Base-by-base conservation (phyloP, 2,888 invertebrate genomes). In the Drosophila birchii region DNA sequence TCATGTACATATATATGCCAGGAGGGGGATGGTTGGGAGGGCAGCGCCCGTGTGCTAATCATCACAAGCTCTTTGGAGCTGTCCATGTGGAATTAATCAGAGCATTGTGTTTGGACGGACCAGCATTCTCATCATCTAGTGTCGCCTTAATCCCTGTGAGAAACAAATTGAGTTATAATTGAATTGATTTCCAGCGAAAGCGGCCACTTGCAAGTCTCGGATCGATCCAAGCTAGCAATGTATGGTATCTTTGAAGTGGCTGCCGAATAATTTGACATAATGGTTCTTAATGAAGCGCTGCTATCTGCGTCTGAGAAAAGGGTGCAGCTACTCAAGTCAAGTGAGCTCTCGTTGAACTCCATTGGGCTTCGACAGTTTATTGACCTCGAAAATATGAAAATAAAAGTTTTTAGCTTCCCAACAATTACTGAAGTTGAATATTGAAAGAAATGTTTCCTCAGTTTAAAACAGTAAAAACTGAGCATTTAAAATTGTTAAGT, bases 1-100 rank as follows among this genome's bases (percentile, higher is more conserved):
- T 5, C 0, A 34, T 11, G 44, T 59, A 62, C 53, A 12, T 23
- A 16, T 26, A 18, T 14, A 57, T 76, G 41, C 51, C 54, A 41
- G 43, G 20, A 23, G 58, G 68, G 58, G 58, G 69, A 62, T 75
- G 80, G 66, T 54, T 16, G n/a, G 12, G 18, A 11, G 39, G 56
- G 34, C 16, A 38, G 14, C 20, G 32, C 49, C 43, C 75, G 82
- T 70, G 43, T 68, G 79, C 89, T 91, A 91, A 92, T 91, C 90
- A 90, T 86, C 85, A 78, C 75, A 76, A 62, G 88, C 91, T 90
- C 90, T 91, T 91, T 85, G 79, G 80, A 81, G 57, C 76, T 84
- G 85, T 79, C 89, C 92, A 86, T 87, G 90, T 90, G 89, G 81
- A 81, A 90, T 72, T 85, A 86, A 91, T 85, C 67, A 67, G 59